Base-by-base conservation (phyloP, 2,113 vertebrate species). In the Ceratotherium simum region DNA sequence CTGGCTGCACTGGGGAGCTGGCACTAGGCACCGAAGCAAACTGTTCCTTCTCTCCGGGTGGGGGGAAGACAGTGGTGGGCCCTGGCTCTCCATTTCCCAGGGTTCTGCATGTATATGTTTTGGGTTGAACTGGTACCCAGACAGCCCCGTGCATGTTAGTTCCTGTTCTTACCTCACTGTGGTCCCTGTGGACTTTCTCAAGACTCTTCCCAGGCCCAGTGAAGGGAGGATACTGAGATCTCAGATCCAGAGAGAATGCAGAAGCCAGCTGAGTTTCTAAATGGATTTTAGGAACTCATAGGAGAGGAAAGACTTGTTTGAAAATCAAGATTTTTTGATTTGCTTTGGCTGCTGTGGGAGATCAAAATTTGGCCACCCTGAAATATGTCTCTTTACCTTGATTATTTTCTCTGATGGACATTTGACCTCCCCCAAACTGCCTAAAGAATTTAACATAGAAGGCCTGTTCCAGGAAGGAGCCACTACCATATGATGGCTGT, bases 321-420 rank as follows among this genome's bases (percentile, higher is more conserved):
- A 95, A 72, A 95, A 60, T 81, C 80, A 95, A 51, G 20, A 21
- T 60, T 36, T 33, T 79, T 33, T 95, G 11, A 75, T 64, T 62
- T 95, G 31, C 79, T 93, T 79, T 85, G 64, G 46, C 36, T 48
- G 48, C 42, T 42, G 42, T 42, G 42, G 42, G 42, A 42, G 42
- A 42, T 42, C 42, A 42, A 42, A 42, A 42, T 42, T 42, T 42
- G 42, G 42, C 42, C 42, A 42, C 42, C 42, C 42, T 42, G 42
- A 42, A 42, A 42, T 42, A 42, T 42, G 42, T 42, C 42, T 5
- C 5, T 42, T 42, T 42, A 5, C 42, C 42, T 42, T 42, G 42
- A 42, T 42, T 42, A 42, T 42, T 42, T 42, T 42, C 42, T 42
- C 42, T 42, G 4, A 42, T 42, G 42, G 42, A 42, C 42, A 42